Conservation (phyloP, 2,888 invertebrate species). For the Trachelus troglodyta region DNA sequence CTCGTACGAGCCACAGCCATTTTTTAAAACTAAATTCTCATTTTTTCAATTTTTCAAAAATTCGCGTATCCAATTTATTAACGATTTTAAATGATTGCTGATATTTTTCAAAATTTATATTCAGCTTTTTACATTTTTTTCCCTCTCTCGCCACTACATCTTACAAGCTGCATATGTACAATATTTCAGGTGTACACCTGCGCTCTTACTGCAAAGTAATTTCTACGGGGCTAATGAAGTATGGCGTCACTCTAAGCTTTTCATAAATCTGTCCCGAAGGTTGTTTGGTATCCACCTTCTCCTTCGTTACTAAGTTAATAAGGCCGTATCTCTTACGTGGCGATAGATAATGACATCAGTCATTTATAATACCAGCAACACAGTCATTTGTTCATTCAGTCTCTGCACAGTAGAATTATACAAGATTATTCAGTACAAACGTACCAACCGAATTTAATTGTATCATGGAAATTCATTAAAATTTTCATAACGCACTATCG, state of each 20-base stretch:
- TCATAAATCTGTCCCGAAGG: background rate
- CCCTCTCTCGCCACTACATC: background rate
- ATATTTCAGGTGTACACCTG: background rate
- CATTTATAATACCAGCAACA: background rate
- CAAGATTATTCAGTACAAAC: background rate
- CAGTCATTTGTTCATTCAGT: background rate
- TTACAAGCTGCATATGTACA: no score
- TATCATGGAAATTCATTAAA: background rate
- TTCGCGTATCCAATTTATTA: background rate
- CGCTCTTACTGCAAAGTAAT: background rate
- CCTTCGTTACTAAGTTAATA: background rate
- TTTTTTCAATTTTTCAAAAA: background rate
- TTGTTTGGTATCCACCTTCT: background rate
- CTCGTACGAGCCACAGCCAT: fast-evolving
- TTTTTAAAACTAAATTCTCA: background rate
- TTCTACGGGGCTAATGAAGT: background rate
- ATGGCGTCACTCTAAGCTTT: background rate
- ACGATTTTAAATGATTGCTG: background rate
- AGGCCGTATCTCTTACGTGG: background rate
- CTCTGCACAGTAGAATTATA: background rate
- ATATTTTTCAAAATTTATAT: background rate
- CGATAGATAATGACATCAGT: background rate
- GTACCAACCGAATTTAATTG: background rate
- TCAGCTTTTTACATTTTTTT: background rate
- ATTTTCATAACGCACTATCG: background rate